Evolutionary conservation across 1,140 invertebrate genomes (phyloP).

Genomic region (Brachionus rotundiformis): DNA sequence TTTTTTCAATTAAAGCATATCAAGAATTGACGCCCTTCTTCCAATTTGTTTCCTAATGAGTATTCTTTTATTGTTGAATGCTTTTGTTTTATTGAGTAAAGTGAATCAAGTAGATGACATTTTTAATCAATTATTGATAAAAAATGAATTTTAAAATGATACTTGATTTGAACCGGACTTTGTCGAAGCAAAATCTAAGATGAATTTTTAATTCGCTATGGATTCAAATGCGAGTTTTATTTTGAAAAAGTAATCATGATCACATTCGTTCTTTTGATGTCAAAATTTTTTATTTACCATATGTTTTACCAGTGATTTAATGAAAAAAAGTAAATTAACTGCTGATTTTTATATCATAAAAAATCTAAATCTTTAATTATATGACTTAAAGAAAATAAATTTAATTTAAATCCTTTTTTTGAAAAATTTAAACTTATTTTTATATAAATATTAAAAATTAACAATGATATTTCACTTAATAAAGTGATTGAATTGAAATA

Average conservation of each 20-base stretch:
- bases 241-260: not conserved
- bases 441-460: no score
- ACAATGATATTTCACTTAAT: no score
- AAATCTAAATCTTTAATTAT: slow-evolving; percentile 19
- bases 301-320: slow-evolving; percentile 29
- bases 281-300: not conserved
- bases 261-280: not conserved
- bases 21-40: slow-evolving; percentile 42
- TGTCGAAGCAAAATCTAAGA: not conserved
- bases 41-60: slow-evolving; percentile 50
- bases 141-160: slow-evolving; percentile 18
- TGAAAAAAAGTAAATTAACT: not conserved
- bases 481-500: no score
- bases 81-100: slow-evolving; percentile 47
- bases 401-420: no score
- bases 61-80: slow-evolving; percentile 44
- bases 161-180: not conserved
- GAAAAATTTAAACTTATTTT: no score
- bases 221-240: not conserved
- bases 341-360: not conserved
- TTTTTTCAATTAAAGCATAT: slow-evolving; percentile 30
- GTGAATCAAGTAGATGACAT: slow-evolving; percentile 50
- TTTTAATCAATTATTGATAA: slow-evolving; percentile 12
- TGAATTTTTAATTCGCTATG: not conserved
- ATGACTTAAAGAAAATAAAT: not conserved